phyloP scores from a whole-genome alignment of 30 jellyfish, hydroid and myxozoan genomes.

The Clytia hemisphaerica region DNA sequence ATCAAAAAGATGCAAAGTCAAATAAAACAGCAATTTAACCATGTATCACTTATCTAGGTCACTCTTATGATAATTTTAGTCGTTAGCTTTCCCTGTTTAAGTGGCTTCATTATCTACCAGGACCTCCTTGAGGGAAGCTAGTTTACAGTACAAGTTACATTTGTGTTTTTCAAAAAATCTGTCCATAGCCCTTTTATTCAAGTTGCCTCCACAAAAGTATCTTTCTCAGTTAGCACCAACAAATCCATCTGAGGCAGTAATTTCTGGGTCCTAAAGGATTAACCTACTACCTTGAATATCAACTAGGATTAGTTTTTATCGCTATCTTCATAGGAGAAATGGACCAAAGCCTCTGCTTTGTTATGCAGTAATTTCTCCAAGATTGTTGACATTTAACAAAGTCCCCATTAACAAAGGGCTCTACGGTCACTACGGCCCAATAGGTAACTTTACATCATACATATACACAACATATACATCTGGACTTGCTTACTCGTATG shows the following conservation, averaged over 20 bases:
- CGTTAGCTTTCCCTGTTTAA: too few relatives aligned
- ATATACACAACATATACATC: conserved; percentile 1
- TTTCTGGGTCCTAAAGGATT: conserved; percentile 12
- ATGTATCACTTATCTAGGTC: too few relatives aligned
- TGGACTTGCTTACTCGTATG: conserved; percentile 27
- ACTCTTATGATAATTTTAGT: too few relatives aligned
- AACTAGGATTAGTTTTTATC: conserved; percentile 1
- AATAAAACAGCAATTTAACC: too few relatives aligned
- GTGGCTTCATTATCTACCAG: too few relatives aligned
- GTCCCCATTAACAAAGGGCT: conserved; percentile 19
- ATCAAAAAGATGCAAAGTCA: too few relatives aligned
- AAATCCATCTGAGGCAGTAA: not conserved
- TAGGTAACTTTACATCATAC: not conserved
- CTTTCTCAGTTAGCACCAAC: conserved; percentile 4
- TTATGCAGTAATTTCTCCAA: not conserved
- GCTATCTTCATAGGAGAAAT: not conserved
- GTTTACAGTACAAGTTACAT: too few relatives aligned
- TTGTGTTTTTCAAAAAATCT: too few relatives aligned
- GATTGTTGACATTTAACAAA: conserved; percentile 19
- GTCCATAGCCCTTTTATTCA: too few relatives aligned
- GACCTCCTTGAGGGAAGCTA: too few relatives aligned
- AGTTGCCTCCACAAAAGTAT: too few relatives aligned
- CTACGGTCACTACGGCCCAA: conserved; percentile 19
- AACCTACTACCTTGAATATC: conserved; percentile 6
- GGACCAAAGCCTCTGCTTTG: conserved; percentile 29